phyloP scores from a whole-genome alignment of 30 jellyfish, hydroid and myxozoan species.

The Phacellophora camtschatica region DNA sequence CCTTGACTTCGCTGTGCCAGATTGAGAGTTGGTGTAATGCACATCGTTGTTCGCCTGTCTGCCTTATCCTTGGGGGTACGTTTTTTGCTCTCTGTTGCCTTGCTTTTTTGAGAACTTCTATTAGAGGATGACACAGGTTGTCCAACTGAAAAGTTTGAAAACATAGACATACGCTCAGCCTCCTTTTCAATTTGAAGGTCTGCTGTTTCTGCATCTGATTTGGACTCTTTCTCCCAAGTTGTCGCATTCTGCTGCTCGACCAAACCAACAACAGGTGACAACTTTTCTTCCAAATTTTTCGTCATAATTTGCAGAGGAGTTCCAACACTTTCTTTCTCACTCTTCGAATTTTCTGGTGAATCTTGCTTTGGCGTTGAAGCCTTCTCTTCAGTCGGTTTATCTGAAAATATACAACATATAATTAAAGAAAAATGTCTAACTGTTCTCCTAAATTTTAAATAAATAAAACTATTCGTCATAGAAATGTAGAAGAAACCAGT shows the following conservation, averaged over 20 bases:
- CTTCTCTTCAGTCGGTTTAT: too few relatives aligned
- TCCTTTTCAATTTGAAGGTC: neutral
- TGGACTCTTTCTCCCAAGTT: too few relatives aligned
- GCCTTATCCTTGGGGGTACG: neutral
- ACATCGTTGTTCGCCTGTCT: conserved; percentile 19
- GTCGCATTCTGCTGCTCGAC: too few relatives aligned
- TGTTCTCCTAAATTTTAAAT: too few relatives aligned
- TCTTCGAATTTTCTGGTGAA: neutral
- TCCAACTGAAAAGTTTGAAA: neutral
- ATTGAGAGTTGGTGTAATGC: neutral
- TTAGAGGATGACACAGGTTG: neutral
- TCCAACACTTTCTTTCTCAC: neutral
- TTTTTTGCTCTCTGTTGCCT: neutral
- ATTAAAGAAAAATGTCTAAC: neutral
- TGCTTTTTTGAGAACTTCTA: neutral
- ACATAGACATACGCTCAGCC: conserved; percentile 7
- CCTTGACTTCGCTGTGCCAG: neutral
- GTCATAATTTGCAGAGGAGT: neutral
- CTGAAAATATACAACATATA: too few relatives aligned
- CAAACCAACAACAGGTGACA: neutral
- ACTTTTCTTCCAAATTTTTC: neutral
- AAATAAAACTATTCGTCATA: too few relatives aligned
- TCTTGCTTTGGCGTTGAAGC: neutral
- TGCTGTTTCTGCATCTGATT: neutral
- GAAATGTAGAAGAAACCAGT: too few relatives aligned